Conservation (phyloP, 2,113 vertebrate species). For the Empidonax traillii region DNA sequence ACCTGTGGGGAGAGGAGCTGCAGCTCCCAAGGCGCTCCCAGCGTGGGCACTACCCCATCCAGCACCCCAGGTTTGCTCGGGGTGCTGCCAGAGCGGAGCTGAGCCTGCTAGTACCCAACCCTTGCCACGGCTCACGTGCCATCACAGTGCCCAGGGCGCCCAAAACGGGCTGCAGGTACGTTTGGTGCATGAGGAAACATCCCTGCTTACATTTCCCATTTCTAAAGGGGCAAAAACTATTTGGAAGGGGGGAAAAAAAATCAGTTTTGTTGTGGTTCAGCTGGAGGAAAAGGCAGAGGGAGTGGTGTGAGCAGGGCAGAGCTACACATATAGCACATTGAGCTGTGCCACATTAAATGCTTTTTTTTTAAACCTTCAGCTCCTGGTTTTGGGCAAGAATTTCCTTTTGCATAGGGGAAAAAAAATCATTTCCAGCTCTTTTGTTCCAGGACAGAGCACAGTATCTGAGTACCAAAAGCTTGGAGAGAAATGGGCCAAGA, state of each 20-base stretch:
- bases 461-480: neutral
- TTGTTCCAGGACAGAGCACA: accelerated
- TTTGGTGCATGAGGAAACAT: neutral
- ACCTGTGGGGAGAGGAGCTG: constrained; percentile 58
- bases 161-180: neutral
- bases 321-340: accelerated
- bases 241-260: neutral
- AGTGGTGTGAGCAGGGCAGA: neutral
- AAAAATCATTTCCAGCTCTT: neutral
- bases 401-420: neutral
- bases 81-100: neutral
- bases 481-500: neutral
- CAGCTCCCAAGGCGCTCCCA: neutral
- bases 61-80: neutral
- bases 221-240: neutral
- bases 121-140: accelerated
- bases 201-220: neutral
- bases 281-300: neutral
- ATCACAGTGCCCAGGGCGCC: accelerated
- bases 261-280: neutral
- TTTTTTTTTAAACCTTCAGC: neutral
- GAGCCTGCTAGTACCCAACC: neutral
- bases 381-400: neutral
- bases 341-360: neutral
- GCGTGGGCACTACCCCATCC: neutral